Evolutionary conservation across 2,113 vertebrate species (phyloP).

Genomic region (Cyphomyrus plagiostoma): DNA sequence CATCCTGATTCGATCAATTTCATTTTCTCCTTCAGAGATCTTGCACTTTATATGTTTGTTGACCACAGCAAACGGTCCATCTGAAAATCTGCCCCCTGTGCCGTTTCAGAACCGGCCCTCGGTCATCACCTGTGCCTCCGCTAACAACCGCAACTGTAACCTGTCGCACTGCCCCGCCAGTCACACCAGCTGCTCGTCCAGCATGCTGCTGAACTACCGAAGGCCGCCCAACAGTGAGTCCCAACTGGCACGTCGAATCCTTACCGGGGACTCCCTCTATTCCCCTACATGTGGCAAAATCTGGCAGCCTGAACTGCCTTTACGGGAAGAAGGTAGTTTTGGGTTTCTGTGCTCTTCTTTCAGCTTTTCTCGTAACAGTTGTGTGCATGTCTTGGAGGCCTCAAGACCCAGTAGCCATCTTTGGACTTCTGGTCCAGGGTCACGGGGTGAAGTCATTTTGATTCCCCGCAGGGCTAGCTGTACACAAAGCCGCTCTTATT

Average conservation of each 20-base stretch:
- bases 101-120: conserved; percentile 85
- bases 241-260: background rate
- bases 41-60: background rate
- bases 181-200: conserved; percentile 76
- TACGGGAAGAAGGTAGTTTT: background rate
- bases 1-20: background rate
- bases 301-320: background rate
- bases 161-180: conserved; percentile 88
- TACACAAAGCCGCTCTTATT: conserved; percentile 15
- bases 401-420: background rate
- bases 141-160: conserved; percentile 91
- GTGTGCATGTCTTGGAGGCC: background rate
- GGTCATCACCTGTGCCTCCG: conserved; percentile 91
- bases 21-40: background rate
- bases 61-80: background rate
- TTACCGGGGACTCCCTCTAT: background rate
- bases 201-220: conserved; percentile 69
- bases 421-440: conserved; percentile 26
- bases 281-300: background rate
- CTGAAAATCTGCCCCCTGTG: conserved; percentile 10
- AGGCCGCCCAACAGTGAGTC: conserved; percentile 80
- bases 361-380: background rate
- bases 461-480: conserved; percentile 21
- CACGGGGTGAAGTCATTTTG: conserved; percentile 29
- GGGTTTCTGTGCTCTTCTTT: background rate